Evolutionary conservation across 2,113 vertebrate species (phyloP).

Genomic region (Saguinus imperator): DNA sequence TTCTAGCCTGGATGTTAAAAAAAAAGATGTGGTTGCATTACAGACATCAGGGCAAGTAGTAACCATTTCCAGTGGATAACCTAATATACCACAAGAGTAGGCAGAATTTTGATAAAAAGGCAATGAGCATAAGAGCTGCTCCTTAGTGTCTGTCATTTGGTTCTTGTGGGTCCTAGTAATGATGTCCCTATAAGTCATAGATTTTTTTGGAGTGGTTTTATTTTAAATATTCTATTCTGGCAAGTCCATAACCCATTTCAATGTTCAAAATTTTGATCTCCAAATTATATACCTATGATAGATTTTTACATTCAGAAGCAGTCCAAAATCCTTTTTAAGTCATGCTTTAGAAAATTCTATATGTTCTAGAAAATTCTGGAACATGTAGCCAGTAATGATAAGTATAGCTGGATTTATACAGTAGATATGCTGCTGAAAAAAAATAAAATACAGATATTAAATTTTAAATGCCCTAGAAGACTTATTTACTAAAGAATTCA

Average conservation of each 20-base stretch:
- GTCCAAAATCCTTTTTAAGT: not conserved
- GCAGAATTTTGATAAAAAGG: constrained; percentile 20
- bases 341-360: not conserved
- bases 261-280: not conserved
- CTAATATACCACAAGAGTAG: not conserved
- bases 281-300: not conserved
- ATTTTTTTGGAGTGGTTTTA: not conserved
- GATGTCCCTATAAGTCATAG: not conserved
- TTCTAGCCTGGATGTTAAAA: constrained; percentile 23
- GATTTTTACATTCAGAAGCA: not conserved
- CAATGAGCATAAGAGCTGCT: not conserved
- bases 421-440: not conserved
- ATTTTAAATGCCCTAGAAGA: constrained; percentile 1
- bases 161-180: constrained; percentile 4
- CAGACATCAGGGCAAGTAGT: not conserved
- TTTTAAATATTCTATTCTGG: constrained; percentile 9
- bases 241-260: not conserved
- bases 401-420: not conserved
- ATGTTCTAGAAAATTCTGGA: not conserved
- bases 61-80: not conserved
- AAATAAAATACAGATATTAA: not conserved
- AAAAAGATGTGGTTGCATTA: not conserved
- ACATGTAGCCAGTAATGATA: not conserved
- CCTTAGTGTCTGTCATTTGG: constrained; percentile 4
- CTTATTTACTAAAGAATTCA: not conserved